Percentiles rank a stretch among this genome's conserved stretches.
phyloP scores from a whole-genome alignment of 2,113 vertebrate genomes.

The Melanerpes aurifrons region DNA sequence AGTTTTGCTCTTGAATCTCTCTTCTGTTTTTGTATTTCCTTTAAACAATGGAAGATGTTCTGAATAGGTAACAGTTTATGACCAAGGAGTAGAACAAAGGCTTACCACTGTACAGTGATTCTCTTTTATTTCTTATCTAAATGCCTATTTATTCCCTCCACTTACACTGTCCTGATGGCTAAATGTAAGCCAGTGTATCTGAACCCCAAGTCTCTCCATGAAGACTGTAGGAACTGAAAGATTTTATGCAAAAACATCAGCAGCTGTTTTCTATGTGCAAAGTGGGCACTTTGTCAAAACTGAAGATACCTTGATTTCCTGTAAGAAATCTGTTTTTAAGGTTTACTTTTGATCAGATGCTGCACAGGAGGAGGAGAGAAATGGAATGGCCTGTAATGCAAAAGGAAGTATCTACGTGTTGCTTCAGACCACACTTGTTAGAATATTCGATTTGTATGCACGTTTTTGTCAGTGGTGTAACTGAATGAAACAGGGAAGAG shows the following conservation, averaged over 20 bases:
- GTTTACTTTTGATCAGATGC: background rate
- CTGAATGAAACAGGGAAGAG: background rate
- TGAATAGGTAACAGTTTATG: background rate
- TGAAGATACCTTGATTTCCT: background rate
- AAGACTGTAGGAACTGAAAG: background rate
- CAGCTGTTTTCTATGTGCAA: background rate
- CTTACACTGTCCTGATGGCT: background rate
- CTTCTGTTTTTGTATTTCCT: background rate
- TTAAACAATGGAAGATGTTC: background rate
- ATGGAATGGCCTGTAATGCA: background rate
- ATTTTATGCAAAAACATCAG: background rate
- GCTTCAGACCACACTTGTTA: background rate
- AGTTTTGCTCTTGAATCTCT: constrained; percentile 4
- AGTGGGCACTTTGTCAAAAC: background rate
- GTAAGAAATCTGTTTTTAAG: background rate
- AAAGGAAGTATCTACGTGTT: background rate
- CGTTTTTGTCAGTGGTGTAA: background rate
- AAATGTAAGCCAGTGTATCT: background rate
- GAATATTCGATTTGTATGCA: background rate
- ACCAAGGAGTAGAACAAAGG: background rate
- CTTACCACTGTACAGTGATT: background rate
- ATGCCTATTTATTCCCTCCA: background rate
- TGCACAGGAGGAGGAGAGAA: background rate
- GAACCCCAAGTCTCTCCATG: background rate
- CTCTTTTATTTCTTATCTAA: background rate